These are phyloP conservation scores for Ia io DNA, from an alignment of 2,113 vertebrate species.

Conservation along the genomic window DNA sequence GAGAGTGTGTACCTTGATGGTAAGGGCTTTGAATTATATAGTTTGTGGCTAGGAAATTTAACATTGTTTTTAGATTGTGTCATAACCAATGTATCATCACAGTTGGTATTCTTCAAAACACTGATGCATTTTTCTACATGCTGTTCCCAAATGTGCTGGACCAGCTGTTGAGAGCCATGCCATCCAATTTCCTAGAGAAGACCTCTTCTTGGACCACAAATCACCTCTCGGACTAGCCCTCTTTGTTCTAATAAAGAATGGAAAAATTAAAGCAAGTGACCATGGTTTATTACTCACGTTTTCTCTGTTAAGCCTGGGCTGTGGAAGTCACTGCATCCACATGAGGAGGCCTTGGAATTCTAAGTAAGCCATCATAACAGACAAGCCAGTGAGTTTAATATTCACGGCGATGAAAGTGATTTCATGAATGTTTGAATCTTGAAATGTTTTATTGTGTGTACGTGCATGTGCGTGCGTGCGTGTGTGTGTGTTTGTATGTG, in stretches of 20 bases:
- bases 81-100: conserved; percentile 71
- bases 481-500: conserved; percentile 72
- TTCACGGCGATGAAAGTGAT: conserved; percentile 60
- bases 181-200: conserved; percentile 60
- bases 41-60: conserved; percentile 40
- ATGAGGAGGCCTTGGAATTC: conserved; percentile 57
- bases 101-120: conserved; percentile 77
- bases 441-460: conserved; percentile 30
- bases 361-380: conserved; percentile 64
- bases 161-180: conserved; percentile 72
- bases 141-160: conserved; percentile 76
- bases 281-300: conserved; percentile 62
- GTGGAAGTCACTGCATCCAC: conserved; percentile 52
- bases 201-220: conserved; percentile 70
- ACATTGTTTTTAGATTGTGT: conserved; percentile 46
- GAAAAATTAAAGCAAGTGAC: conserved; percentile 53
- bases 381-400: conserved; percentile 65
- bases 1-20: not conserved
- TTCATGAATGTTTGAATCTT: conserved; percentile 60
- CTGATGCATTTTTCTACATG: conserved; percentile 74
- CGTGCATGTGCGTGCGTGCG: conserved; percentile 68
- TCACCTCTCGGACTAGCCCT: not conserved
- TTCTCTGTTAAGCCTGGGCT: conserved; percentile 57
- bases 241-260: conserved; percentile 66
- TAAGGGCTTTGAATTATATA: conserved; percentile 10